These are phyloP conservation scores for Sinocyclocheilus maitianheensis DNA, from an alignment of 2,113 vertebrate species.

Conservation along the genomic window DNA sequence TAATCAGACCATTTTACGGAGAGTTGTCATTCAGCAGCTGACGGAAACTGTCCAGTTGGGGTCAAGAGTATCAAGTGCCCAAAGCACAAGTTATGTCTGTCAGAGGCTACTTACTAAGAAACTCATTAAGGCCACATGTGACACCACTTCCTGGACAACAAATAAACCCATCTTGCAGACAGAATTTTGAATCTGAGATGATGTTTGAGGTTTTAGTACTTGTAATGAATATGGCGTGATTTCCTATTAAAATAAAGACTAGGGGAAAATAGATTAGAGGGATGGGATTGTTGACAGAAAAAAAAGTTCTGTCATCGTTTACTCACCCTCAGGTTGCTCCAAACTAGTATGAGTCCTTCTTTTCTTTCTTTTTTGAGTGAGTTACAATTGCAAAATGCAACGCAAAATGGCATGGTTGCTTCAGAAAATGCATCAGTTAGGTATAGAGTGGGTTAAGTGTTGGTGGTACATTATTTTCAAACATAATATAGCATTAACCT, in stretches of 20 bases:
- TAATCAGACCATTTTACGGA: slow-evolving; percentile 46
- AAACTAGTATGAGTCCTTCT: background rate
- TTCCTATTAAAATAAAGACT: background rate
- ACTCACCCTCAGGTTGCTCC: background rate
- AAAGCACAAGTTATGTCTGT: slow-evolving; percentile 47
- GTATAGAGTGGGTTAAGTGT: background rate
- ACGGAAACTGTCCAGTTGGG: slow-evolving; percentile 50
- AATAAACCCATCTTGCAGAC: background rate
- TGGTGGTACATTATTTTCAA: background rate
- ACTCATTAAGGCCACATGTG: slow-evolving; percentile 54
- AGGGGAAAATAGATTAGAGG: background rate
- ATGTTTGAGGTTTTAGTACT: slow-evolving; percentile 7
- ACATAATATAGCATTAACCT: background rate
- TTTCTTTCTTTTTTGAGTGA: background rate
- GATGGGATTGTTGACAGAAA: background rate
- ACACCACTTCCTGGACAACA: slow-evolving; percentile 39
- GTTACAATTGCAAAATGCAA: background rate
- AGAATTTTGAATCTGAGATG: background rate
- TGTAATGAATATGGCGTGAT: background rate
- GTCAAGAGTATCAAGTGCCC: slow-evolving; percentile 34
- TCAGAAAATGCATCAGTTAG: background rate
- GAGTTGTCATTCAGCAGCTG: slow-evolving; percentile 50
- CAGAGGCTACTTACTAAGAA: slow-evolving; percentile 53
- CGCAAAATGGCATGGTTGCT: background rate
- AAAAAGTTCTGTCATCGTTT: background rate